A percentile compares a stretch with the other conserved stretches of the same genome.
Evolutionary conservation across 2,797 vertebrate genomes (phyloP).

Genomic region (Lerista edwardsae): DNA sequence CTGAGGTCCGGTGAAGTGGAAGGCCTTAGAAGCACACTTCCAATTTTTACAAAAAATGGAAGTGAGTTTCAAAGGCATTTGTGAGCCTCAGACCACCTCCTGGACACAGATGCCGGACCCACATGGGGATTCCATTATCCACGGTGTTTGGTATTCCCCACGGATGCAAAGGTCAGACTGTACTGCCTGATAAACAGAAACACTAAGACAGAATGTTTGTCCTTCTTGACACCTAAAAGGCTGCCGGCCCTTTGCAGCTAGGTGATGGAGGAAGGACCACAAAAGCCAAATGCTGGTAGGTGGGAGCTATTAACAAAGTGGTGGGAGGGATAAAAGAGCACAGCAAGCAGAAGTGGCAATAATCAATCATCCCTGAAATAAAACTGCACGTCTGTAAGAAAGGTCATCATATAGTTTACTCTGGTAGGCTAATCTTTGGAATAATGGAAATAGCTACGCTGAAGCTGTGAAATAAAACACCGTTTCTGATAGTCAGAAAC

Average conservation of each 20-base stretch:
- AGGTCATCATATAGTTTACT: neutral
- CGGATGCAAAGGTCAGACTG: too few species aligned
- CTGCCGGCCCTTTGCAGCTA: neutral
- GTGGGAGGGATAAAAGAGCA: neutral
- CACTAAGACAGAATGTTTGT: neutral
- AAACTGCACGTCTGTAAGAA: neutral
- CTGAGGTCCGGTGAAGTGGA: too few species aligned
- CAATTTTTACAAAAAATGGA: too few species aligned
- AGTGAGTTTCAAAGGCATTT: too few species aligned
- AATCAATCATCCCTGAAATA: neutral
- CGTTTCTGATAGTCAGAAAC: neutral
- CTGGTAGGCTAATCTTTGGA: neutral
- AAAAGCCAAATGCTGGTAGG: neutral
- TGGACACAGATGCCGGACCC: too few species aligned
- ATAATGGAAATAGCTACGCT: neutral
- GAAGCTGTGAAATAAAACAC: neutral
- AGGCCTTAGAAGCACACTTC: too few species aligned
- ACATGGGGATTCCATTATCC: too few species aligned
- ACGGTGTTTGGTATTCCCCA: too few species aligned
- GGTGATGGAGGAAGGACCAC: neutral
- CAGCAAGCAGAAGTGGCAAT: neutral
- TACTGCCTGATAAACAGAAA: neutral
- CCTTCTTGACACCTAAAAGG: too few species aligned
- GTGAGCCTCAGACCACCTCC: too few species aligned
- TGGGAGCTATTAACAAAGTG: neutral